phyloP scores from a whole-genome alignment of 1,140 invertebrate species.

The Rhopalosiphum maidis region DNA sequence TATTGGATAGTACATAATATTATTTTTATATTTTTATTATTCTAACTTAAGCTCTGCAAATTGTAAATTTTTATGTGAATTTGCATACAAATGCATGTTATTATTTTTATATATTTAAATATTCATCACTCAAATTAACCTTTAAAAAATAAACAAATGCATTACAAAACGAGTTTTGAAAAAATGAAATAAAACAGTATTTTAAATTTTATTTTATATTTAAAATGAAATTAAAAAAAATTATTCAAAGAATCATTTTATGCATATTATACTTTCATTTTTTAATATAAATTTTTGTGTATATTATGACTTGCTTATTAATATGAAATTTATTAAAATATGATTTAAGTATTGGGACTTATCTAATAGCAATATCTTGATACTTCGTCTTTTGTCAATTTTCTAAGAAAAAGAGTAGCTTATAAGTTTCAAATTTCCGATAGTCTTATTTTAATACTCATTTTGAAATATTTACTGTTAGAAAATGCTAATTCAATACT shows the following conservation, averaged over 20 bases:
- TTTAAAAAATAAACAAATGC: not conserved
- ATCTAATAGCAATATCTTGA: no score
- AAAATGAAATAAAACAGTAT: not conserved
- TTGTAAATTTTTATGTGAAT: not conserved
- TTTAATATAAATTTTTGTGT: not conserved
- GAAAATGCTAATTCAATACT: not conserved
- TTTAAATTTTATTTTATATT: not conserved
- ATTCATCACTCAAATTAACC: not conserved
- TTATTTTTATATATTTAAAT: constrained; percentile 12
- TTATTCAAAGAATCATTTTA: not conserved
- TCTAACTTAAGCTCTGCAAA: not conserved
- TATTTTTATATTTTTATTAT: not conserved
- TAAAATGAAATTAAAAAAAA: not conserved
- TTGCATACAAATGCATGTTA: not conserved
- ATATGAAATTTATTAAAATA: no score
- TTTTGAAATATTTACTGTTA: not conserved
- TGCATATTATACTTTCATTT: not conserved
- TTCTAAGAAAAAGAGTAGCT: not conserved
- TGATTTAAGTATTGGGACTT: no score
- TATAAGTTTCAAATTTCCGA: not conserved
- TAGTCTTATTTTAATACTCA: not conserved
- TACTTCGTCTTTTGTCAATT: no score
- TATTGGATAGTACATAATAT: not conserved
- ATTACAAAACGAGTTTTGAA: not conserved
- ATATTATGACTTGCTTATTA: not conserved